A percentile compares a stretch with the other conserved stretches of the same genome.
These are phyloP conservation scores for Tenthredo amoena DNA, from an alignment of 2,888 invertebrate genomes.

Conservation along the genomic window DNA sequence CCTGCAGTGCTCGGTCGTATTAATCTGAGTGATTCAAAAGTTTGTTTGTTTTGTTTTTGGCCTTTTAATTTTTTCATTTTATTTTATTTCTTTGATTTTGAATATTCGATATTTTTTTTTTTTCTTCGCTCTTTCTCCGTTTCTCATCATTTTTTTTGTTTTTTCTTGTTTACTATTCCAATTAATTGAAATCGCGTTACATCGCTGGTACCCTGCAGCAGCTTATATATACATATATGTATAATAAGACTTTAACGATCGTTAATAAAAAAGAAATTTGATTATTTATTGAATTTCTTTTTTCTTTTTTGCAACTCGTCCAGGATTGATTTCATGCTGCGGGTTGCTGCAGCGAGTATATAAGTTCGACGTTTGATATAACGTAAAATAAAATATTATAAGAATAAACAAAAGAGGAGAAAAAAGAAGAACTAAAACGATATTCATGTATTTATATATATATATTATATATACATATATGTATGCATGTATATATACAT, in stretches of 20 bases:
- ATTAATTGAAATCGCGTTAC: neutral
- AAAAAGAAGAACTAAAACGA: neutral
- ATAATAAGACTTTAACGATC: neutral
- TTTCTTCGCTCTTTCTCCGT: neutral
- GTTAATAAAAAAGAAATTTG: neutral
- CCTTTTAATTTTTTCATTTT: neutral
- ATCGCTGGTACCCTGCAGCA: neutral
- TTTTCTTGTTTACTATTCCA: neutral
- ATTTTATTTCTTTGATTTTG: neutral
- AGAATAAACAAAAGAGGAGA: neutral
- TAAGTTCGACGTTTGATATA: slow-evolving; percentile 15
- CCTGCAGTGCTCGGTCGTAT: neutral
- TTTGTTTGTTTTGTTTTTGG: neutral
- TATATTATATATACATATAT: neutral
- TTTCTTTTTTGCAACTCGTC: neutral
- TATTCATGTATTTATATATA: neutral
- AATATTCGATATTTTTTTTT: neutral
- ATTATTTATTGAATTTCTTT: neutral
- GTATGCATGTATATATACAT: neutral
- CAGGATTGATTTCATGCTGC: neutral
- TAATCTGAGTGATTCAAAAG: neutral
- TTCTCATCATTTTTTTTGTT: neutral
- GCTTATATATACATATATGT: neutral
- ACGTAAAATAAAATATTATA: neutral
- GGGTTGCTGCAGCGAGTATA: neutral